Base-by-base conservation (phyloP, 2,888 invertebrate species). In the Lacanobia wlatinum region DNA sequence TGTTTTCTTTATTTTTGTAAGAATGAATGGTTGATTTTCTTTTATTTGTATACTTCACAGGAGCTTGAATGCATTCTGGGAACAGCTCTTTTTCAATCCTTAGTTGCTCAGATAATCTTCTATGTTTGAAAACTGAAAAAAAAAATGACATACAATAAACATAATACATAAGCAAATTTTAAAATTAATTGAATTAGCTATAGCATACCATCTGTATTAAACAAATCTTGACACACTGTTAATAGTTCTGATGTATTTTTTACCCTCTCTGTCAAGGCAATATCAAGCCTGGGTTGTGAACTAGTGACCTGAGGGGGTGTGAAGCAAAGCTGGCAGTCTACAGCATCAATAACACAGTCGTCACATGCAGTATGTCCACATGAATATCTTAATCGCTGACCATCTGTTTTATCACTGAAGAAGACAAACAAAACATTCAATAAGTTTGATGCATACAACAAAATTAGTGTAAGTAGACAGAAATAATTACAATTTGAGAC, bases 11-110 rank as follows among this genome's bases (percentile, higher is more conserved):
- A 65, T 85, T 84, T 71, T 80, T 80, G 52, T 34, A 63, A 6
- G 76, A 84, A 56, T 34, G 40, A 60, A 80, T 86, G n/a, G 80
- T 78, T 80, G 90, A 92, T 89, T 92, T 95, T 70, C 92, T 92
- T 87, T 93, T 95, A 82, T 96, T 96, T 73, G 73, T 90, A 87
- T 96, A 96, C 82, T 93, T 95, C 34, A 80, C 70, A 60, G 92
- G 92, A 74, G 94, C 96, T 90, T 96, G 95, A 80, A 96, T 95
- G 78, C 94, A 94, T 84, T 92, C 85, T 71, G 96, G 95, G 76
- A 96, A 96, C n/a, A 95, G 7, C 78, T 94, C 89, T 82, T 92
- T 95, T 88, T 96, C 96, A 61, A 91, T 79, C 87, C 91, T 94
- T 61, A 93, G 83, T 73, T 93, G 91, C 71, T 95, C 94, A 65